Evolutionary conservation across 2,888 invertebrate species (phyloP).

Genomic region (Drosophila picticornis): DNA sequence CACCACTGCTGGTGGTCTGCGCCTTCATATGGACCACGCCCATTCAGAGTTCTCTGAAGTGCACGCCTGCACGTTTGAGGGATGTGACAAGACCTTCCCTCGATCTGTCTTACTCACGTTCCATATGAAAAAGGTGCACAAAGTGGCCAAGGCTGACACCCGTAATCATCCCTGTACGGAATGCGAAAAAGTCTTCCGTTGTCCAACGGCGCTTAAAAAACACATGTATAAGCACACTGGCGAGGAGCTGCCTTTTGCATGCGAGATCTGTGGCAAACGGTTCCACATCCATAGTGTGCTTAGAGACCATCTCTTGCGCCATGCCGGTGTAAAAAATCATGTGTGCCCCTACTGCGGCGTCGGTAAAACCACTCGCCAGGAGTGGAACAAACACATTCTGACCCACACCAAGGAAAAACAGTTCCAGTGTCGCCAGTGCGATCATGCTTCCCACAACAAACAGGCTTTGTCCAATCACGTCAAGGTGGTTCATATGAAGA

Average conservation of each 20-base stretch:
- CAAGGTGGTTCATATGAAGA: conserved; percentile 82
- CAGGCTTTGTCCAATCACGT: conserved; percentile 82
- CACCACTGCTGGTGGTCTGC: conserved; percentile 79
- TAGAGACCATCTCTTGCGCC: conserved; percentile 83
- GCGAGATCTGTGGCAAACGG: conserved; percentile 82
- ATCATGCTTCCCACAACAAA: conserved; percentile 83
- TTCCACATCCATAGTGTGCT: conserved; percentile 83
- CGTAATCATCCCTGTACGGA: conserved; percentile 81
- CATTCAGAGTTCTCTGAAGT: conserved; percentile 81
- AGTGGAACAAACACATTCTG: conserved; percentile 83
- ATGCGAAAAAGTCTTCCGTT: conserved; percentile 83
- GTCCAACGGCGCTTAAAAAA: conserved; percentile 83
- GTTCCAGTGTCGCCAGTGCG: conserved; percentile 82
- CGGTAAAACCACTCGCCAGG: conserved; percentile 83
- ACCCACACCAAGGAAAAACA: conserved; percentile 84
- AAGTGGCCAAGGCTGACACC: conserved; percentile 67
- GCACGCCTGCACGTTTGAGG: conserved; percentile 80
- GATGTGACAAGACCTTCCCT: conserved; percentile 80
- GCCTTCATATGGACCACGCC: conserved; percentile 79
- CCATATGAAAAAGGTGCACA: conserved; percentile 81
- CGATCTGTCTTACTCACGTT: conserved; percentile 79
- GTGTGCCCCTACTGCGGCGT: conserved; percentile 84
- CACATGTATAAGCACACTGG: conserved; percentile 84
- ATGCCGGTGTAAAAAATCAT: conserved; percentile 84
- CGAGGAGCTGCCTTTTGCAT: conserved; percentile 82